A percentile compares a stretch with the other conserved stretches of the same genome.
These are phyloP conservation scores for Eurytoma adleriae DNA, from an alignment of 2,888 invertebrate species.

Conservation along the genomic window DNA sequence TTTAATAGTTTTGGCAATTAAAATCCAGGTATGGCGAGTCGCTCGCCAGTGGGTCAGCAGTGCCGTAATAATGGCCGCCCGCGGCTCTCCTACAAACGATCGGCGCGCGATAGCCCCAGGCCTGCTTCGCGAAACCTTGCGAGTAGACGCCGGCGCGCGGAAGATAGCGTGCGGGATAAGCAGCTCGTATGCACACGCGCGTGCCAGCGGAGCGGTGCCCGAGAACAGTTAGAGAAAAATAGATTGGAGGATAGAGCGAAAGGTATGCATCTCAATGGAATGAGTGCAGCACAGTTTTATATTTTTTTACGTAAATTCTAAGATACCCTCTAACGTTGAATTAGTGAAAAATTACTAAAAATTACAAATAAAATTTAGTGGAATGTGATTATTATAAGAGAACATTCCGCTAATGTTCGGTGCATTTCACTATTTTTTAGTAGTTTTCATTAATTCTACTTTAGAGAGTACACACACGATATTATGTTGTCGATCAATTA, in stretches of 20 bases:
- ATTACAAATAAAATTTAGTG: no score
- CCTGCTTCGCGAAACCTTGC: background rate
- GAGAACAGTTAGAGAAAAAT: slow-evolving; percentile 7
- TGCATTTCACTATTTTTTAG: no score
- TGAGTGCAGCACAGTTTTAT: background rate
- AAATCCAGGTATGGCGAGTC: slow-evolving; percentile 61
- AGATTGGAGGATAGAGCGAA: slow-evolving; percentile 1
- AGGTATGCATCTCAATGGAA: background rate
- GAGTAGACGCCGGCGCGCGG: background rate
- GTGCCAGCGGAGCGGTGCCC: background rate
- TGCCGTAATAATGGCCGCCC: slow-evolving; percentile 61
- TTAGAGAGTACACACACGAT: no score
- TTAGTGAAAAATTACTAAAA: no score
- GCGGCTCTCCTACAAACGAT: slow-evolving; percentile 47
- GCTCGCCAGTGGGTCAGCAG: background rate
- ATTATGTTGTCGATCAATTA: no score
- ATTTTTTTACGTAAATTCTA: background rate
- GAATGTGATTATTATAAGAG: no score
- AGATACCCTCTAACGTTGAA: no score
- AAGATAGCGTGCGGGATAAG: slow-evolving; percentile 34
- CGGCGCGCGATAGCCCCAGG: slow-evolving; percentile 29
- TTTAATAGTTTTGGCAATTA: slow-evolving; percentile 59
- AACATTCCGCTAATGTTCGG: no score
- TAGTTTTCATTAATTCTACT: no score
- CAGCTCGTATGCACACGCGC: background rate